Conservation (phyloP, 1,140 invertebrate genomes). For the Danaus plexippus region DNA sequence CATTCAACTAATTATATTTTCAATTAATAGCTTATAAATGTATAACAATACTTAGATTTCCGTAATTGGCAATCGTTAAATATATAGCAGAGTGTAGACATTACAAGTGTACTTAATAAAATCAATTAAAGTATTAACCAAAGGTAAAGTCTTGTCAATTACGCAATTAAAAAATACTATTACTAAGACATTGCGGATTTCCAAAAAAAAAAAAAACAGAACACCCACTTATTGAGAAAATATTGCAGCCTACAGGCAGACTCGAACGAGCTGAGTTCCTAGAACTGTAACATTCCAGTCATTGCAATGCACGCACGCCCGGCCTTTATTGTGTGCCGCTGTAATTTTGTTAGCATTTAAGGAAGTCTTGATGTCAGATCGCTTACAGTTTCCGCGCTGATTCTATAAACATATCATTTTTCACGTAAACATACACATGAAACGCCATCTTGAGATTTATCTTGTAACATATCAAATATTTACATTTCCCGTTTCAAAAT, state of each 20-base stretch:
- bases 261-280: conserved; percentile 25
- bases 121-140: neutral
- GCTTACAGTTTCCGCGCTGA: conserved; percentile 15
- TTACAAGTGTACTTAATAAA: no score
- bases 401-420: conserved; percentile 10
- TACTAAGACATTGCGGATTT: conserved; percentile 1
- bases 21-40: no score
- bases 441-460: no score
- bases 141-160: no score
- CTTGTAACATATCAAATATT: no score
- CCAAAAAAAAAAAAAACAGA: conserved; percentile 12
- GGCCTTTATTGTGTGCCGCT: conserved; percentile 30
- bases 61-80: no score
- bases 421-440: no score
- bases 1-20: no score
- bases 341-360: conserved; percentile 36
- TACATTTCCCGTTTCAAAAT: no score
- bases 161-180: no score
- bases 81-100: no score
- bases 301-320: conserved; percentile 28
- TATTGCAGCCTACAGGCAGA: conserved; percentile 22
- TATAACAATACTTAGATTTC: no score
- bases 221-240: conserved; percentile 22
- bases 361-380: conserved; percentile 27
- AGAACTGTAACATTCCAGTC: conserved; percentile 39